Conservation (phyloP, 92 coral and sea anemone genomes). For the Anthopleura xanthogrammica region DNA sequence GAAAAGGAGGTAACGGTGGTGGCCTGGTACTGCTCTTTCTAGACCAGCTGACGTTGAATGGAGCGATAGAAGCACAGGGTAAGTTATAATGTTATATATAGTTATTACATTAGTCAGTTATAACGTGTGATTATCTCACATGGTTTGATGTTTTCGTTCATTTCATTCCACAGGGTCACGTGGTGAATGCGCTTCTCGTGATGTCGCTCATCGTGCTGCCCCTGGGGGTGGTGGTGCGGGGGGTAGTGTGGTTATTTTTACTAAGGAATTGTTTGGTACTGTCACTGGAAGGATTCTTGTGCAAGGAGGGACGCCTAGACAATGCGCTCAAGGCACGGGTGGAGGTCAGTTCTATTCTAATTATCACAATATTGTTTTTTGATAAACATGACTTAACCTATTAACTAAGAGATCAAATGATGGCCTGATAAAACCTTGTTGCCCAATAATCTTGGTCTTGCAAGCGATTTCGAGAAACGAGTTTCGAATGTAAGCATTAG, state of each 20-base stretch:
- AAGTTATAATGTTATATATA: background rate
- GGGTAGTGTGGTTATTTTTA: conserved; percentile 52
- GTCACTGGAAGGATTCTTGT: conserved; percentile 31
- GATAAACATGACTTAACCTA: too few relatives aligned
- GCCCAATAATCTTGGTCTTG: too few relatives aligned
- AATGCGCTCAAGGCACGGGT: conserved; percentile 39
- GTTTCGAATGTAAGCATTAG: too few relatives aligned
- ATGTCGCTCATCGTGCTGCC: conserved; percentile 49
- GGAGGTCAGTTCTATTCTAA: conserved; percentile 1
- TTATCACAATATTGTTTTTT: too few relatives aligned
- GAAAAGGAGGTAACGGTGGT: conserved; percentile 61
- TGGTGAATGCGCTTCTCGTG: conserved; percentile 25
- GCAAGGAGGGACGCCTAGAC: conserved; percentile 42
- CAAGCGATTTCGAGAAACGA: too few relatives aligned
- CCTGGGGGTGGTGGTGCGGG: conserved; percentile 73
- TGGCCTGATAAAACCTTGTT: too few relatives aligned
- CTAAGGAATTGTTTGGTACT: conserved; percentile 20
- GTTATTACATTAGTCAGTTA: too few relatives aligned
- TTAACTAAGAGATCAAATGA: background rate
- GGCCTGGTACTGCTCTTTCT: conserved; percentile 54
- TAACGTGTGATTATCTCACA: too few relatives aligned
- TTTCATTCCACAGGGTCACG: conserved; percentile 16
- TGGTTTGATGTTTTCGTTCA: background rate
- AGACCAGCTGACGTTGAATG: conserved; percentile 38
- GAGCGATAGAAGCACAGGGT: conserved; percentile 48